phyloP scores from a whole-genome alignment of 2,888 invertebrate species.

The Pristionchus maxplancki region DNA sequence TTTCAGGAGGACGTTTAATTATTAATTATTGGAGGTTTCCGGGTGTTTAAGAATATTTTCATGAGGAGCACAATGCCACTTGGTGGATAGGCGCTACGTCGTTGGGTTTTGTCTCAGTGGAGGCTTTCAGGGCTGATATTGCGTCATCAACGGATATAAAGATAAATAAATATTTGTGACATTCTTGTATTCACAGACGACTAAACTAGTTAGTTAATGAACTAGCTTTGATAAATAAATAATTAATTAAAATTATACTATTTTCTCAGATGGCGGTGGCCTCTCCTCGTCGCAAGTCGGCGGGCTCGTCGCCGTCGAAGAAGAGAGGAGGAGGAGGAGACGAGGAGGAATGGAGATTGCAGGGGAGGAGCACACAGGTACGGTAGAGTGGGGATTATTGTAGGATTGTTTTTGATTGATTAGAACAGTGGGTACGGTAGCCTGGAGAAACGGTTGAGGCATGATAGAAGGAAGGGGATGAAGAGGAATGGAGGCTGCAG shows the following conservation, averaged over 20 bases:
- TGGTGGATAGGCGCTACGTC: not conserved
- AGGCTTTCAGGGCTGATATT: not conserved
- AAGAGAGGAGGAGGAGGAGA: slow-evolving; percentile 12
- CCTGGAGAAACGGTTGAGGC: not conserved
- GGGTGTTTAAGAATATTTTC: too few species aligned
- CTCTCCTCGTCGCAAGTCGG: slow-evolving; percentile 29
- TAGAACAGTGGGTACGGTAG: not conserved
- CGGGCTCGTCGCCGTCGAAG: not conserved
- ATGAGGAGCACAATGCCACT: too few species aligned
- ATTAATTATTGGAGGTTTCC: too few species aligned
- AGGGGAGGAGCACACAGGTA: not conserved
- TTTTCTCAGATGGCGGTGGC: not conserved
- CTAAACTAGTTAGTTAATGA: too few species aligned
- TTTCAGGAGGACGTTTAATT: too few species aligned
- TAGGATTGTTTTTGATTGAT: not conserved
- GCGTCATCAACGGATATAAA: too few species aligned
- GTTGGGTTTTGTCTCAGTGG: not conserved
- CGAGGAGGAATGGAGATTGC: not conserved
- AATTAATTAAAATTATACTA: not conserved
- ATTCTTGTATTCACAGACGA: too few species aligned
- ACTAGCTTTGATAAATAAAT: too few species aligned
- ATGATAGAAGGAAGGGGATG: not conserved
- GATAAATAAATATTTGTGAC: too few species aligned
- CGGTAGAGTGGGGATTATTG: not conserved
- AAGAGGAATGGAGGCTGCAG: not conserved